phyloP scores from a whole-genome alignment of 1,140 invertebrate species.

The Drosophila sucinea region DNA sequence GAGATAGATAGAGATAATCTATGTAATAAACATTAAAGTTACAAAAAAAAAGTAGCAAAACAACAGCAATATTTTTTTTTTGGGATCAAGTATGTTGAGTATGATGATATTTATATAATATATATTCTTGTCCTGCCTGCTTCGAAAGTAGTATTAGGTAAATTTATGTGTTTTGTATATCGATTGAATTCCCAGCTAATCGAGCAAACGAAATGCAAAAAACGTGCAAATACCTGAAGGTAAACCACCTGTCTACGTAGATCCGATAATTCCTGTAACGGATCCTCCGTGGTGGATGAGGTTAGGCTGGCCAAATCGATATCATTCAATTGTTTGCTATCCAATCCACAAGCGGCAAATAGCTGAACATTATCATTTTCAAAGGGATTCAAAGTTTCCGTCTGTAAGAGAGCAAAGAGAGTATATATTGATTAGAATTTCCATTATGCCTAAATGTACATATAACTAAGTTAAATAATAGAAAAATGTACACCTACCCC shows the following conservation, averaged over 20 bases:
- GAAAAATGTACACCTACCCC: constrained; percentile 42
- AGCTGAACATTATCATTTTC: constrained; percentile 91
- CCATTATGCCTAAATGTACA: background rate
- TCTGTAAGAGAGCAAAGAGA: constrained; percentile 82
- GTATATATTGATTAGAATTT: constrained; percentile 12
- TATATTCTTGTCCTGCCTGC: constrained; percentile 51
- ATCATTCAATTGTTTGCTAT: constrained; percentile 85
- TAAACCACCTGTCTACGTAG: constrained; percentile 90
- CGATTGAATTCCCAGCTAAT: constrained; percentile 33
- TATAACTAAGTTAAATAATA: constrained; percentile 4
- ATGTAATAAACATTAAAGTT: constrained; percentile 39
- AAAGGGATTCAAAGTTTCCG: constrained; percentile 94
- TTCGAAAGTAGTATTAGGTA: constrained; percentile 26
- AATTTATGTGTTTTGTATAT: background rate
- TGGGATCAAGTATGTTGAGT: background rate
- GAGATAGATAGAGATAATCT: background rate
- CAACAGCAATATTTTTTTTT: constrained; percentile 1
- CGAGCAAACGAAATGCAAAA: constrained; percentile 75
- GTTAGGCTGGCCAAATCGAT: constrained; percentile 84
- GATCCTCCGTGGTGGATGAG: constrained; percentile 83
- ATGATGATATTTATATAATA: background rate
- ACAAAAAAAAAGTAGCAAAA: background rate
- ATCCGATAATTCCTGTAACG: constrained; percentile 88
- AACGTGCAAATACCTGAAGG: constrained; percentile 86
- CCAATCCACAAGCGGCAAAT: constrained; percentile 85